These are phyloP conservation scores for Hypotaenidia okinawae DNA, from an alignment of 2,797 vertebrate genomes.

Conservation along the genomic window DNA sequence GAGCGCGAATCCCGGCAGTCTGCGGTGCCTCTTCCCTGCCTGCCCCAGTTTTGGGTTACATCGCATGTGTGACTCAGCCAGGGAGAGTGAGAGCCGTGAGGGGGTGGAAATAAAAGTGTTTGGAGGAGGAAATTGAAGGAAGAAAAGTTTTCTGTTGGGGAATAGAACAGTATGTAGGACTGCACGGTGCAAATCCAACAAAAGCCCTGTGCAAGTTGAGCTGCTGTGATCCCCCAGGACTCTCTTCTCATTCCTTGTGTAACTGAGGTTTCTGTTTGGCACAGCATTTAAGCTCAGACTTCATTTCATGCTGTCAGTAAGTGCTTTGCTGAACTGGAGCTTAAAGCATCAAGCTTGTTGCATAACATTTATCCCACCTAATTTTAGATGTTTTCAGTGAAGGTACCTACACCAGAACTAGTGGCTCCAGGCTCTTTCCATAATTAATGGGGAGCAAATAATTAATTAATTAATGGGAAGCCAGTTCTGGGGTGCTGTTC, in stretches of 20 bases:
- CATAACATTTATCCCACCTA: not conserved
- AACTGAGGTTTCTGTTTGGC: constrained; percentile 5
- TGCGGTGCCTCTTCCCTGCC: fast-evolving
- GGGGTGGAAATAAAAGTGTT: not conserved
- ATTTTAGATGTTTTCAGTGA: not conserved
- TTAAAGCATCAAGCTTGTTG: constrained; percentile 2
- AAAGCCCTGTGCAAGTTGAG: not conserved
- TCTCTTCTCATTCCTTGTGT: constrained; percentile 5
- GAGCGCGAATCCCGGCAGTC: fast-evolving
- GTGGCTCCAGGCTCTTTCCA: not conserved
- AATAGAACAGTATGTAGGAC: not conserved
- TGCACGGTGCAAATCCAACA: not conserved
- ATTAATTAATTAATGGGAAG: not conserved
- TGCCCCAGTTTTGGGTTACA: not conserved
- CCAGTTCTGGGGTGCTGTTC: not conserved
- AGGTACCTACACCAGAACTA: not conserved
- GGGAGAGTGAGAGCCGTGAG: fast-evolving
- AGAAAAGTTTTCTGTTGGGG: not conserved
- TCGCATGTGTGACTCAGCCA: not conserved
- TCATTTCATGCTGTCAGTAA: not conserved
- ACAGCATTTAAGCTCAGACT: not conserved
- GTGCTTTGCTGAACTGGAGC: not conserved
- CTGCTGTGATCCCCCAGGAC: not conserved
- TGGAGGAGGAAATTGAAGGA: not conserved
- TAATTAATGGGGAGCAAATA: not conserved